Conservation (phyloP, 2,797 vertebrate species). For the Sciaenops ocellatus region DNA sequence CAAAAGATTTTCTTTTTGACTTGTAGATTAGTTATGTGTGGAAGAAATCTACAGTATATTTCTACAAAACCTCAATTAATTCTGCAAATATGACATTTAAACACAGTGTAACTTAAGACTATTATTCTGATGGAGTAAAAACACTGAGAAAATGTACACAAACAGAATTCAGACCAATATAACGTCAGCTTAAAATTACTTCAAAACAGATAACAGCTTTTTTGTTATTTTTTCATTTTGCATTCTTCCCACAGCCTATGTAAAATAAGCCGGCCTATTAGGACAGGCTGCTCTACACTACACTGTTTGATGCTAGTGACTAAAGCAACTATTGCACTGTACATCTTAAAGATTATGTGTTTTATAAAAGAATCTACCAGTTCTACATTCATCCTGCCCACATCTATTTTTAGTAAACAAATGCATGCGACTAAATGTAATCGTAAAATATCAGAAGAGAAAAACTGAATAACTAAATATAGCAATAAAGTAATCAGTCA, state of each 20-base stretch:
- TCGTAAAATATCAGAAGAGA: not conserved
- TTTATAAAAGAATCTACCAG: not conserved
- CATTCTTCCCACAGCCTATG: not conserved
- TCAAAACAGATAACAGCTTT: not conserved
- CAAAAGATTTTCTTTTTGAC: conserved; percentile 26
- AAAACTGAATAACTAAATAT: not conserved
- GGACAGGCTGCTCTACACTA: not conserved
- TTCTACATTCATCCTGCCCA: not conserved
- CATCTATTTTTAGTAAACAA: not conserved
- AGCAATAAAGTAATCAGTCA: conserved; percentile 21
- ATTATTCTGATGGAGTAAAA: no score
- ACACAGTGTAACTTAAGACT: not conserved
- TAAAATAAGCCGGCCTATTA: not conserved
- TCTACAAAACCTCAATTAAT: not conserved
- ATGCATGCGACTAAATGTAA: not conserved
- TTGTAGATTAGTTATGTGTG: not conserved
- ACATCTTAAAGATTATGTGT: not conserved
- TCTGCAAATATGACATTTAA: not conserved
- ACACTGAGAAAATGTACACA: not conserved
- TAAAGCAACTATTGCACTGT: not conserved
- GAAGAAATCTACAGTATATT: not conserved
- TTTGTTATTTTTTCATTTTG: not conserved
- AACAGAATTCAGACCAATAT: not conserved
- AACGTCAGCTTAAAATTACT: not conserved
- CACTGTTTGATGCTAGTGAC: not conserved